Percentiles rank a stretch among this genome's conserved stretches.
These are phyloP conservation scores for Narcine bancroftii DNA, from an alignment of 2,113 vertebrate genomes.

Conservation along the genomic window DNA sequence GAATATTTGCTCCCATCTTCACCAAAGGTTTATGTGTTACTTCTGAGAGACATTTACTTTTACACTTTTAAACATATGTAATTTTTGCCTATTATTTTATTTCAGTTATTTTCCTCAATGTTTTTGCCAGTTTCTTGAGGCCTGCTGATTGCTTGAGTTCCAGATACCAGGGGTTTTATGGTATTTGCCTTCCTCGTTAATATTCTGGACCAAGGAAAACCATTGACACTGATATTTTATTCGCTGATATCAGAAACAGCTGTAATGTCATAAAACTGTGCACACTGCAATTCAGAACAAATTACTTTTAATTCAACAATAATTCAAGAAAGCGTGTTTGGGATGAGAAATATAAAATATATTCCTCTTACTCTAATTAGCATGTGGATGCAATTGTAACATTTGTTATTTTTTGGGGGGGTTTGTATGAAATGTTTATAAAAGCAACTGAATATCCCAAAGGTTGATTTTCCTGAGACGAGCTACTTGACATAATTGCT, in stretches of 20 bases:
- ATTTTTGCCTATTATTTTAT: too few species aligned
- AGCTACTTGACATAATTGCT: conserved; percentile 26
- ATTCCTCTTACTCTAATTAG: neutral
- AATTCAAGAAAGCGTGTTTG: neutral
- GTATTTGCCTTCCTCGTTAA: neutral
- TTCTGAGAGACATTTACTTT: too few species aligned
- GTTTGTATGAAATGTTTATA: neutral
- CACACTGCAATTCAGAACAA: neutral
- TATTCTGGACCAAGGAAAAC: neutral
- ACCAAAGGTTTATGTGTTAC: too few species aligned
- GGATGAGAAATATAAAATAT: neutral
- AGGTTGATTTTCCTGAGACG: neutral
- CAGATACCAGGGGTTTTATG: too few species aligned
- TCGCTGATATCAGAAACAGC: too few species aligned
- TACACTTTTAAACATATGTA: too few species aligned
- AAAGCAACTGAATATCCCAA: neutral
- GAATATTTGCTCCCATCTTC: too few species aligned
- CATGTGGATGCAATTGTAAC: neutral
- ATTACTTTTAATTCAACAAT: neutral
- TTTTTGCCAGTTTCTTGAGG: too few species aligned
- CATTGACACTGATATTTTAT: neutral
- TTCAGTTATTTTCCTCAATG: too few species aligned
- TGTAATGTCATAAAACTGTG: neutral
- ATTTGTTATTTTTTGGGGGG: neutral
- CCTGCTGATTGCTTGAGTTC: too few species aligned